A percentile compares a stretch with the other conserved stretches of the same genome.
These are phyloP conservation scores for Podarcis lilfordi DNA, from an alignment of 2,797 vertebrate genomes.

Conservation along the genomic window DNA sequence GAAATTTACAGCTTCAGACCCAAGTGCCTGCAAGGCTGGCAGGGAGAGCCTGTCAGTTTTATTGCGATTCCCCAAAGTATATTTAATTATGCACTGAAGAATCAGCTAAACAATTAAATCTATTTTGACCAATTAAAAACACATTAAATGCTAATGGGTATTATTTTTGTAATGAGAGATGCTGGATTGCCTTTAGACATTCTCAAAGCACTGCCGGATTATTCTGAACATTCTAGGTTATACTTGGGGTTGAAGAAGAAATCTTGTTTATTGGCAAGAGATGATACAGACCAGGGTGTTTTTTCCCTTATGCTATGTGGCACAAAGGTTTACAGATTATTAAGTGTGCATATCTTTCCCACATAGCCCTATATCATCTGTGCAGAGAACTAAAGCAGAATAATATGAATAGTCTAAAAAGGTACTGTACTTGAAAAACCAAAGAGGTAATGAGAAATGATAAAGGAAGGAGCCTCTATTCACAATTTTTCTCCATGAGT, in stretches of 20 bases:
- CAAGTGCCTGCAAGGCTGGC: constrained; percentile 41
- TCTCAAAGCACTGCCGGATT: constrained; percentile 17
- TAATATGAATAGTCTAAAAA: background rate
- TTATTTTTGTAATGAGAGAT: constrained; percentile 46
- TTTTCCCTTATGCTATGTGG: no score
- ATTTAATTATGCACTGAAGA: constrained; percentile 68
- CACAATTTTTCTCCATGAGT: background rate
- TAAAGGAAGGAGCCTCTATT: background rate
- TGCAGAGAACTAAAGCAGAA: background rate
- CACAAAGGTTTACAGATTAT: background rate
- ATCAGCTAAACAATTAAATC: constrained; percentile 60
- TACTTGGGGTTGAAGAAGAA: background rate
- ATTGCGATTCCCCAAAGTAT: constrained; percentile 64
- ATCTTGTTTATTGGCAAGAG: background rate
- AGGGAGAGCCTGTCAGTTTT: constrained; percentile 57
- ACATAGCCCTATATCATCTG: no score
- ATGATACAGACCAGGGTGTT: background rate
- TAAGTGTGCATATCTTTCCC: no score
- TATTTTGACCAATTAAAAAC: constrained; percentile 69
- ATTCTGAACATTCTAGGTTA: background rate
- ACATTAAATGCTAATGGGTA: constrained; percentile 54
- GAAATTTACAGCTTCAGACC: constrained; percentile 64
- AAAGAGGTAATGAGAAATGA: background rate
- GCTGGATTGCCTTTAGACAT: constrained; percentile 36
- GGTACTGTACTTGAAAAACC: background rate